Percentiles rank a stretch among this genome's conserved stretches.
Evolutionary conservation across 2,113 vertebrate species (phyloP).

Genomic region (Cinclus mexicanus): DNA sequence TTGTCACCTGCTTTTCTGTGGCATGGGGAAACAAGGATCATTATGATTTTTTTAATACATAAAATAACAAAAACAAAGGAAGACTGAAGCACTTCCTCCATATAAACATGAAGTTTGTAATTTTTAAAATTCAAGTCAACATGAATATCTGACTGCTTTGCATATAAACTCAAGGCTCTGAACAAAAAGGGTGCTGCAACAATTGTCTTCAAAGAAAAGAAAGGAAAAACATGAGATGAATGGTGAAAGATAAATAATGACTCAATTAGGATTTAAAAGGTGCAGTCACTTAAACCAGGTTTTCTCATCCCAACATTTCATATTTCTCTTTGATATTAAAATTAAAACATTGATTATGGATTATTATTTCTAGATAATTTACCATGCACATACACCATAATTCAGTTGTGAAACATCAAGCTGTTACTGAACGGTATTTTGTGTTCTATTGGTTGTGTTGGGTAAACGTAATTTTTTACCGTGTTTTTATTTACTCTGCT

Average conservation of each 20-base stretch:
- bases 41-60: not conserved
- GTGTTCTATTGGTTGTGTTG: not conserved
- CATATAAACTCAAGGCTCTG: not conserved
- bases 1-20: not conserved
- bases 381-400: not conserved
- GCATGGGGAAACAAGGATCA: not conserved
- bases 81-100: not conserved
- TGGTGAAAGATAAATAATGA: not conserved
- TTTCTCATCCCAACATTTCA: not conserved
- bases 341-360: not conserved
- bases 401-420: not conserved
- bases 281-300: not conserved
- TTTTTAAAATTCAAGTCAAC: not conserved
- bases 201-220: not conserved
- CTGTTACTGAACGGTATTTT: not conserved
- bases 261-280: not conserved
- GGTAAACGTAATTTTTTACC: not conserved
- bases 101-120: not conserved
- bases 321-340: not conserved
- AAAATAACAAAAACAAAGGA: not conserved
- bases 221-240: not conserved
- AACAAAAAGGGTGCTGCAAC: not conserved
- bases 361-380: conserved; percentile 13
- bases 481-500: not conserved
- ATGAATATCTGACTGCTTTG: not conserved